phyloP scores from a whole-genome alignment of 2,113 vertebrate genomes.

The Orcinus orca region DNA sequence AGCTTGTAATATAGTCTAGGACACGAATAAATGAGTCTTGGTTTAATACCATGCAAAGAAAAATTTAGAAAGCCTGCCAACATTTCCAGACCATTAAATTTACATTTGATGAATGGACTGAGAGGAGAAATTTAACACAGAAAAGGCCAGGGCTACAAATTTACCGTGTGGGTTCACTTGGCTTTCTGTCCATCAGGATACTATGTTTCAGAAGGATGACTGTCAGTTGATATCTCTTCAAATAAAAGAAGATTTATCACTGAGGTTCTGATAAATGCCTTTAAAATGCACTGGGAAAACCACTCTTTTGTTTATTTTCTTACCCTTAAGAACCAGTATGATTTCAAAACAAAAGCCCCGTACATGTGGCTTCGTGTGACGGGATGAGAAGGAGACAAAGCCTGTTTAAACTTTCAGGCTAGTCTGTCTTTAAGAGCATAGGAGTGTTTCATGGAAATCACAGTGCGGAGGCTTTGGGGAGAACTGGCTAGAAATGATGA shows the following conservation, averaged over 20 bases:
- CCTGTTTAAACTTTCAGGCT: background rate
- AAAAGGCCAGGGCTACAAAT: background rate
- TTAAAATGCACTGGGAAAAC: background rate
- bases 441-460: background rate
- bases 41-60: background rate
- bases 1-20: background rate
- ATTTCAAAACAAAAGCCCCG: background rate
- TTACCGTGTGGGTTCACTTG: background rate
- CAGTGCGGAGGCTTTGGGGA: background rate
- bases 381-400: background rate
- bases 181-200: background rate
- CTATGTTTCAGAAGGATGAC: background rate
- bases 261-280: background rate
- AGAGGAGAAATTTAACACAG: background rate
- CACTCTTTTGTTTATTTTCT: background rate
- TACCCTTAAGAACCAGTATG: background rate
- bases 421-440: background rate
- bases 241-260: background rate
- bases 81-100: constrained; percentile 41
- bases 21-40: background rate
- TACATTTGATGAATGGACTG: background rate
- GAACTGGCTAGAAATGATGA: background rate
- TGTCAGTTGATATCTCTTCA: background rate
- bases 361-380: background rate
- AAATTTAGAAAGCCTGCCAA: background rate